Percentiles rank a stretch among this genome's conserved stretches.
Evolutionary conservation across 1,140 invertebrate species (phyloP).

Genomic region (Archivesica marissinica): DNA sequence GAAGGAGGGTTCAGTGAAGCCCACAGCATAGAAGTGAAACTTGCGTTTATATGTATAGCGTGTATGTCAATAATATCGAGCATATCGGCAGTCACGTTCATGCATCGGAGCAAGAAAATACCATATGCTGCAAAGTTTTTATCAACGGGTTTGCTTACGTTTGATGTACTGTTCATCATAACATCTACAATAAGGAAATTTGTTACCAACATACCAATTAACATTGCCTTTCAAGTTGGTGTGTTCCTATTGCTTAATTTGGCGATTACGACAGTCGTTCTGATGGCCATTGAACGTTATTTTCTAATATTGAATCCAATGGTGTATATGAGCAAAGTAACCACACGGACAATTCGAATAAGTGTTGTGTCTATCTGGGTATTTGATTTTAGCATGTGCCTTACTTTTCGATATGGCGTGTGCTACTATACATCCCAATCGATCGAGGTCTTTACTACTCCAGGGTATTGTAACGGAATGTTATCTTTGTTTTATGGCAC

Average conservation of each 20-base stretch:
- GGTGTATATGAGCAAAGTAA: slow-evolving; percentile 14
- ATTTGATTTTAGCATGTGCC: not conserved
- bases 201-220: not conserved
- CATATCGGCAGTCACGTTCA: not conserved
- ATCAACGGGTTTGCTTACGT: slow-evolving; percentile 2
- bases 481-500: slow-evolving; percentile 11
- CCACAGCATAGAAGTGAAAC: not conserved
- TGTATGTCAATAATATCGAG: not conserved
- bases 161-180: slow-evolving; percentile 27
- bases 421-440: not conserved
- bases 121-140: slow-evolving; percentile 22
- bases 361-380: not conserved
- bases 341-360: not conserved
- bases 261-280: slow-evolving; percentile 16
- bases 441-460: not conserved
- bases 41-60: not conserved
- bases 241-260: not conserved
- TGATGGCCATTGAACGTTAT: slow-evolving; percentile 29
- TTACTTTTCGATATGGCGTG: slow-evolving; percentile 11
- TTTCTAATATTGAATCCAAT: slow-evolving; percentile 32
- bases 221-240: slow-evolving; percentile 11
- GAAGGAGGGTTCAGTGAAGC: not conserved
- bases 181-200: slow-evolving; percentile 22
- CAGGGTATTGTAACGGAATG: slow-evolving; percentile 34
- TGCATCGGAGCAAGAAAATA: slow-evolving; percentile 4